These are phyloP conservation scores for Hyles lineata DNA, from an alignment of 2,888 invertebrate genomes.

Conservation along the genomic window DNA sequence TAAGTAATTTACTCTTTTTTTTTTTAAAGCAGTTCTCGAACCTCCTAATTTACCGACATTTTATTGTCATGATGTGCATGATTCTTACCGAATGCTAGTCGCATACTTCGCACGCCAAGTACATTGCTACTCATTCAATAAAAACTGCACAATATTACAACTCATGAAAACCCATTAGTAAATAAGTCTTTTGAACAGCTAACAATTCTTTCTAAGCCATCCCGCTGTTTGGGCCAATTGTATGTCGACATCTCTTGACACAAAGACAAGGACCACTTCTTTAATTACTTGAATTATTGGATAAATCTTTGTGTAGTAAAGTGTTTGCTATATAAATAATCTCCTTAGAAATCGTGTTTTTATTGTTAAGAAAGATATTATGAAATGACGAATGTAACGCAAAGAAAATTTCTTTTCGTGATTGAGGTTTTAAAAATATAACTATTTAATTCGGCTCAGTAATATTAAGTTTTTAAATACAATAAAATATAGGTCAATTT, in stretches of 20 bases:
- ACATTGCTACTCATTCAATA: background rate
- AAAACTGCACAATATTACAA: background rate
- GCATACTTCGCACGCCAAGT: background rate
- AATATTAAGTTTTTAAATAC: too few species aligned
- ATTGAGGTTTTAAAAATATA: too few species aligned
- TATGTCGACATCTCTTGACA: constrained; percentile 33
- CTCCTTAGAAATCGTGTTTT: background rate
- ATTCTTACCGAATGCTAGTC: too few species aligned
- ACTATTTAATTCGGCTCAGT: too few species aligned
- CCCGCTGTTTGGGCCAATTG: constrained; percentile 34
- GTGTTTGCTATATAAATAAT: background rate
- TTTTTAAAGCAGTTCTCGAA: too few species aligned
- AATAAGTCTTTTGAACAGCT: constrained; percentile 48
- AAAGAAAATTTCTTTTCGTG: too few species aligned
- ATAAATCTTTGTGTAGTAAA: constrained; percentile 4
- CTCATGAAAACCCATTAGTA: constrained; percentile 41
- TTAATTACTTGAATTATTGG: constrained; percentile 26
- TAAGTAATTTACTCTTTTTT: too few species aligned
- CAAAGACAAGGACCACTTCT: constrained; percentile 19
- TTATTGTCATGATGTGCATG: too few species aligned
- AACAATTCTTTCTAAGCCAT: constrained; percentile 40
- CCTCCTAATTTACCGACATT: too few species aligned
- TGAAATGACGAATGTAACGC: too few species aligned
- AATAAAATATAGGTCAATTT: too few species aligned
- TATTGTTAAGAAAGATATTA: background rate